Evolutionary conservation across 2,888 invertebrate species (phyloP), one percentile per base, ranked within the genome.

Genomic region (Eristalis arbustorum): DNA sequence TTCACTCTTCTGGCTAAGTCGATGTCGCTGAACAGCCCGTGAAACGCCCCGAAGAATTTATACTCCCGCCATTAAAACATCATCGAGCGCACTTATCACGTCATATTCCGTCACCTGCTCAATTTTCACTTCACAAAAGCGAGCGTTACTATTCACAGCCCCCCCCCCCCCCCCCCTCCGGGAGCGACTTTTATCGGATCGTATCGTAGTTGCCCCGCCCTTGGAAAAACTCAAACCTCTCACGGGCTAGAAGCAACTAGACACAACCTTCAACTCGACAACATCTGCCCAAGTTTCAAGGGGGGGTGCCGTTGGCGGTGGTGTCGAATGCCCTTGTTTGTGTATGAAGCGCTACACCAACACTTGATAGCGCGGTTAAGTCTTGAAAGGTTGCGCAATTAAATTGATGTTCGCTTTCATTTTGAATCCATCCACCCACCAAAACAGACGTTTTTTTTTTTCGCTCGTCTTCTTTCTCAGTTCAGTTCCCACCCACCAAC

Each of bases 401-500:
- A 78, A 85, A 85, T 81, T 81, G 81, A 81, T 74, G 81, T 78
- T 85, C 77, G 80, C 73, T 80, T 84, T 76, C 56, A 77, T 81
- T 84, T 73, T 5, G 64, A 77, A 76, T 63, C 57, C 56, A 72
- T 22, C 59, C 23, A 14, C 25, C 14, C 22, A 10, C 31, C 6
- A 14, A 42, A 61, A 37, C 23, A 69, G 61, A 42, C 28, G 25
- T 77, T 62, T 62, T 57, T 8, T 57, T 71, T 66, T 78, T 23
- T 66, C 63, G 2, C 3, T 3, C 25, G 3, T 25, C 3, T 25
- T 69, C 56, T 28, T 42, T 42, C 22, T 6, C 5, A 2, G n/a
- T 14, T 42, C 13, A 14, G 1, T n/a, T 2, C 42, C 13, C n/a
- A 6, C 8, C 8, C 42, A 14, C 42, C 49, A 8, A 49, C 49